Percentiles rank a stretch among this genome's conserved stretches.
phyloP scores from a whole-genome alignment of 2,113 vertebrate genomes.

The Turdus rufiventris region DNA sequence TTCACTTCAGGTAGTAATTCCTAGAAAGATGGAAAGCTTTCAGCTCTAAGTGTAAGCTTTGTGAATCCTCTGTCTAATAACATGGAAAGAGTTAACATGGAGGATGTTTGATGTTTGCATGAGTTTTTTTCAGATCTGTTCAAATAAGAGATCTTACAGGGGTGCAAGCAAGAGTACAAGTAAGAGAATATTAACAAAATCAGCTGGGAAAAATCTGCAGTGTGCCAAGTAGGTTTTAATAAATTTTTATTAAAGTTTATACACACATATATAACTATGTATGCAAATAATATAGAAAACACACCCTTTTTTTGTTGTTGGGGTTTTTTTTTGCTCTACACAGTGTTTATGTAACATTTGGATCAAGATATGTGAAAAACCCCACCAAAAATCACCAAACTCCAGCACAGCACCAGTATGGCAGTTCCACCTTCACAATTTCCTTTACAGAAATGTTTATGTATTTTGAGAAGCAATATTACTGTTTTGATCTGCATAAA shows the following conservation, averaged over 20 bases:
- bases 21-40: background rate
- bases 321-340: background rate
- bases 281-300: background rate
- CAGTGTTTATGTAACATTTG: background rate
- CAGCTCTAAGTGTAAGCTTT: background rate
- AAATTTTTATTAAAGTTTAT: background rate
- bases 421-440: background rate
- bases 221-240: background rate
- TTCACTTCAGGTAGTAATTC: background rate
- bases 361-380: background rate
- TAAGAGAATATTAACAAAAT: background rate
- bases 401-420: background rate
- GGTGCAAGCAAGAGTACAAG: background rate
- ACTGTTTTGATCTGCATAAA: background rate
- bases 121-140: background rate
- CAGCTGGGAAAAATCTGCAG: background rate
- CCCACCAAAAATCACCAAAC: background rate
- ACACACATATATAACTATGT: background rate
- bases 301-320: background rate
- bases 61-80: background rate
- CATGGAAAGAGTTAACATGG: background rate
- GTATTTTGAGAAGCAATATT: background rate
- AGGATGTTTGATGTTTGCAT: background rate
- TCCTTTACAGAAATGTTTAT: background rate
- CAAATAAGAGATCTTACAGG: background rate